phyloP scores from a whole-genome alignment of 2,888 invertebrate species.

The Apamea crenata region DNA sequence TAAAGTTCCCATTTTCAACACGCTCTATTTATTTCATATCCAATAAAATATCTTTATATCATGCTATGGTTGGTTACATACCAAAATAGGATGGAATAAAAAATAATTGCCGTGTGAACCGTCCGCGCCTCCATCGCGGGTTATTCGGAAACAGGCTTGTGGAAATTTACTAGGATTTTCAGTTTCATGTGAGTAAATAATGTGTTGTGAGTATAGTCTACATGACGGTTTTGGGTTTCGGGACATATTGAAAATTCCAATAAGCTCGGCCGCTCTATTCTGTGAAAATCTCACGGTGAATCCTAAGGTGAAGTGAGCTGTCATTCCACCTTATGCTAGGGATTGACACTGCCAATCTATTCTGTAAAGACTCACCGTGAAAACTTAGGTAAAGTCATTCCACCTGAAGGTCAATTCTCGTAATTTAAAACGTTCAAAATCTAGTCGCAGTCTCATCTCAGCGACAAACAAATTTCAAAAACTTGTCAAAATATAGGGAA shows the following conservation, averaged over 20 bases:
- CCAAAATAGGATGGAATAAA: conserved; percentile 52
- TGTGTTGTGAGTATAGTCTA: neutral
- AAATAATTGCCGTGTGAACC: conserved; percentile 56
- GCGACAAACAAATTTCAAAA: no score
- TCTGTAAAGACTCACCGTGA: no score
- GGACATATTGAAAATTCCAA: neutral
- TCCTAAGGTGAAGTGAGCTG: no score
- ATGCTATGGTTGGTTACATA: conserved; percentile 52
- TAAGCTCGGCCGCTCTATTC: no score
- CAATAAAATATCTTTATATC: conserved; percentile 42
- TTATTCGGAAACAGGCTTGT: conserved; percentile 12
- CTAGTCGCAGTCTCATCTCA: no score
- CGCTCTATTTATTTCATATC: conserved; percentile 37
- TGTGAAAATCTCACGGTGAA: no score
- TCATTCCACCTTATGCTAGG: neutral
- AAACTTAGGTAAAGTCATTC: no score
- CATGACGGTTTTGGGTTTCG: neutral
- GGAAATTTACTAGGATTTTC: conserved; percentile 9
- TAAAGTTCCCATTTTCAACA: conserved; percentile 35
- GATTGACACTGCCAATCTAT: neutral
- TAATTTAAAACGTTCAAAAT: no score
- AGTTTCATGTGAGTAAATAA: neutral
- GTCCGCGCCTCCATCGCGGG: neutral
- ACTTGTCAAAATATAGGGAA: no score
- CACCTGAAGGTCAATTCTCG: no score